phyloP scores from a whole-genome alignment of 2,888 invertebrate species.

The Opisthograptis luteolata region DNA sequence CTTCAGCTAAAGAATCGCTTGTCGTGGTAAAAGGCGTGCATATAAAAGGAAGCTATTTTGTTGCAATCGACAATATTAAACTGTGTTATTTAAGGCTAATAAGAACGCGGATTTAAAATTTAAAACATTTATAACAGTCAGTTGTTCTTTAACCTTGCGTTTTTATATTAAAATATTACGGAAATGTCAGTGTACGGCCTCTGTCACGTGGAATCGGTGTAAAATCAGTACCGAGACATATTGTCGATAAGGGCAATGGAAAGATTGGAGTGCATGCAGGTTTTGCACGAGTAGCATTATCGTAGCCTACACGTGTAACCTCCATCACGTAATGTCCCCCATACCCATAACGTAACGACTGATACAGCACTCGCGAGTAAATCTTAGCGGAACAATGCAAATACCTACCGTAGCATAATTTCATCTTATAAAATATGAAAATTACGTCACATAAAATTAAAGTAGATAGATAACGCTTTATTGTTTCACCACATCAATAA shows the following conservation, averaged over 20 bases:
- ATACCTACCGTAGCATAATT: too few relatives aligned
- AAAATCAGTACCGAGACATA: constrained; percentile 40
- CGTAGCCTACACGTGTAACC: constrained; percentile 64
- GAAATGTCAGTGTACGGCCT: constrained; percentile 42
- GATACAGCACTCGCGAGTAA: not conserved
- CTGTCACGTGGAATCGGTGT: constrained; percentile 33
- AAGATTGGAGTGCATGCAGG: constrained; percentile 46
- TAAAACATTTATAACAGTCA: constrained; percentile 13
- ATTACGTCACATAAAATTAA: too few relatives aligned
- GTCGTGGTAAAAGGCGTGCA: constrained; percentile 10
- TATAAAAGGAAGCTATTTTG: constrained; percentile 26
- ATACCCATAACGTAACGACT: not conserved
- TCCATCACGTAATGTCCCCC: constrained; percentile 50
- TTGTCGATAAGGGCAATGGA: constrained; percentile 47
- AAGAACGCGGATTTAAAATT: constrained; percentile 30
- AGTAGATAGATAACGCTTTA: too few relatives aligned
- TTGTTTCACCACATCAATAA: too few relatives aligned
- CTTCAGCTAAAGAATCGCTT: constrained; percentile 11
- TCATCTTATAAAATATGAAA: too few relatives aligned
- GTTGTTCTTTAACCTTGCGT: constrained; percentile 24
- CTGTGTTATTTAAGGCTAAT: constrained; percentile 26
- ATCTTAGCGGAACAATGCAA: constrained; percentile 7
- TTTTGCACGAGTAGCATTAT: constrained; percentile 63
- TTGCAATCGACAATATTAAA: constrained; percentile 21
- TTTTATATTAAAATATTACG: constrained; percentile 32